Conservation (phyloP, 2,888 invertebrate species). For the Rhopalosiphum nymphaeae region DNA sequence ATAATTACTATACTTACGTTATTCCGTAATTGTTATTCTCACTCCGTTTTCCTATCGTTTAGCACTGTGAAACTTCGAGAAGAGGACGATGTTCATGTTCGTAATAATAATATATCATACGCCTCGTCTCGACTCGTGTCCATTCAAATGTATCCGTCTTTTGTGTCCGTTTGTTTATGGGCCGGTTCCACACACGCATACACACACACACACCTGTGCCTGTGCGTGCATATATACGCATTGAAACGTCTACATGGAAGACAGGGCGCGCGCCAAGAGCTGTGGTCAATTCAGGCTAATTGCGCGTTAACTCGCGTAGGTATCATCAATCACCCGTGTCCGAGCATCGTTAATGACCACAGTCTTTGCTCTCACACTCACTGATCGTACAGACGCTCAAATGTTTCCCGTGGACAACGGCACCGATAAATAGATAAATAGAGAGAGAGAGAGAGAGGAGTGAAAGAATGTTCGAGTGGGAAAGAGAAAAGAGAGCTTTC, state of each 20-base stretch:
- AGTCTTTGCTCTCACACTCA: neutral
- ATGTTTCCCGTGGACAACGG: neutral
- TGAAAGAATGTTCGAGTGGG: neutral
- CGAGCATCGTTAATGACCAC: slow-evolving; percentile 55
- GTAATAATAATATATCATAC: neutral
- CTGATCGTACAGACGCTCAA: neutral
- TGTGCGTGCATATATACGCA: neutral
- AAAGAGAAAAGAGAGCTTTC: neutral
- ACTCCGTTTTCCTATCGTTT: neutral
- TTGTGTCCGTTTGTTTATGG: neutral
- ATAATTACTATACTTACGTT: no score
- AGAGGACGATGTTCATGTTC: neutral
- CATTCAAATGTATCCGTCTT: neutral
- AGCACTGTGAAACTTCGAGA: neutral
- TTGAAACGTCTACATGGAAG: slow-evolving; percentile 12
- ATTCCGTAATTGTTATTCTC: neutral
- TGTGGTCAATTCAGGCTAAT: slow-evolving; percentile 56
- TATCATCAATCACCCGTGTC: slow-evolving; percentile 56
- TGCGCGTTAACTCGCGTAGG: slow-evolving; percentile 44
- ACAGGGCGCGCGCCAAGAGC: slow-evolving; percentile 12
- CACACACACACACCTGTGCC: neutral
- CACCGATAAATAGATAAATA: neutral
- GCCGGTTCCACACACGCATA: neutral
- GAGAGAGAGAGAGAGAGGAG: neutral
- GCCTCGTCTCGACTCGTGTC: neutral